A percentile compares a stretch with the other conserved stretches of the same genome.
These are phyloP conservation scores for Caranx ignobilis DNA, from an alignment of 2,113 vertebrate species.

Conservation along the genomic window DNA sequence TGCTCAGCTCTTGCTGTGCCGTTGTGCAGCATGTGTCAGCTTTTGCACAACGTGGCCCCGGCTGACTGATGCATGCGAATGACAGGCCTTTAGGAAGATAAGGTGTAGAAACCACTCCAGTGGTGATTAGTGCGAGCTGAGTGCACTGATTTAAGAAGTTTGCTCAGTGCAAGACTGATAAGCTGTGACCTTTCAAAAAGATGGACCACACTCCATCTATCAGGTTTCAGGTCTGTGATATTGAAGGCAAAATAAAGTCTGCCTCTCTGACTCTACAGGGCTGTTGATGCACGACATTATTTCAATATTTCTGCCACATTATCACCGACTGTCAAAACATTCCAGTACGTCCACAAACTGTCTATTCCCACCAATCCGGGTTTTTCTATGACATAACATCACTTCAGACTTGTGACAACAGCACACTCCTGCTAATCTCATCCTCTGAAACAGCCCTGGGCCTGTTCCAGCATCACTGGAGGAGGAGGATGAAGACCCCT, in stretches of 20 bases:
- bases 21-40: slow-evolving; percentile 12
- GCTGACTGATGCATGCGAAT: slow-evolving; percentile 10
- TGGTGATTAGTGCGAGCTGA: not conserved
- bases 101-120: not conserved
- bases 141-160: slow-evolving; percentile 8
- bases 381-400: not conserved
- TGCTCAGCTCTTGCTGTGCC: slow-evolving; percentile 2
- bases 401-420: not conserved
- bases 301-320: not conserved
- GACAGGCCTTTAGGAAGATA: slow-evolving; percentile 12
- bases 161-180: slow-evolving; percentile 19
- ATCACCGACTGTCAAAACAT: not conserved
- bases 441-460: slow-evolving; percentile 4
- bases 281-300: not conserved
- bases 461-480: slow-evolving; percentile 33
- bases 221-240: not conserved
- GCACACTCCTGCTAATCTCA: not conserved
- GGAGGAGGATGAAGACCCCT: not conserved
- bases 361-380: not conserved
- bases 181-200: slow-evolving; percentile 25
- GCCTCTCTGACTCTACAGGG: not conserved
- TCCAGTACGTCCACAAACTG: not conserved
- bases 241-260: not conserved
- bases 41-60: slow-evolving; percentile 25
- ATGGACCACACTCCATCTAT: slow-evolving; percentile 1